These are phyloP conservation scores for Montipora capricornis DNA, from an alignment of 64 coral and sea anemone genomes.

Conservation along the genomic window DNA sequence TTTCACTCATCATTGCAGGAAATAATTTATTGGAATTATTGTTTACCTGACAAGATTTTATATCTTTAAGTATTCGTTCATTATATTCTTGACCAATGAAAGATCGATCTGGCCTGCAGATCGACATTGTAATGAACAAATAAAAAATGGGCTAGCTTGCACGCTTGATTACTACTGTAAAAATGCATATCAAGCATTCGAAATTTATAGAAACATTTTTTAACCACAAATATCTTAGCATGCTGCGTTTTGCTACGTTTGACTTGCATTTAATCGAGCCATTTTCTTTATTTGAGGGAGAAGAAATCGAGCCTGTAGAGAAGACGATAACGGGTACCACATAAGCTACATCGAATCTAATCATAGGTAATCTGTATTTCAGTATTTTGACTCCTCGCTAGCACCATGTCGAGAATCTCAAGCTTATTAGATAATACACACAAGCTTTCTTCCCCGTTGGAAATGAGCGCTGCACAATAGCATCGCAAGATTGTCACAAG, in stretches of 20 bases:
- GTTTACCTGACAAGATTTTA: neutral
- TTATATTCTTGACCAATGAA: neutral
- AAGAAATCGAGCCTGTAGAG: neutral
- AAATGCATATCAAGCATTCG: slow-evolving; percentile 16
- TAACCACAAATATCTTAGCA: slow-evolving; percentile 1
- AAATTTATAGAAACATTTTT: neutral
- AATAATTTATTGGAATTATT: neutral
- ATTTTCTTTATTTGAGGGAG: neutral
- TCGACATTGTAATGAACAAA: neutral
- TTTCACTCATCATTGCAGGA: neutral
- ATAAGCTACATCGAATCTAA: neutral
- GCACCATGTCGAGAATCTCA: slow-evolving; percentile 15
- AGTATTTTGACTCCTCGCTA: neutral
- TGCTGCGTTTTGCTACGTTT: slow-evolving; percentile 11
- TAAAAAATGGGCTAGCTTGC: neutral
- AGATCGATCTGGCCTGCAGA: neutral
- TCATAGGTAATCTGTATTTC: neutral
- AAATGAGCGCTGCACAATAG: neutral
- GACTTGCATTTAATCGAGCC: neutral
- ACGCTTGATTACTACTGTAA: neutral
- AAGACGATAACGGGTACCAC: neutral
- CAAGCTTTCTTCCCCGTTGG: slow-evolving; percentile 15
- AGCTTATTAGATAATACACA: slow-evolving; percentile 4
- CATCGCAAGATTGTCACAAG: neutral
- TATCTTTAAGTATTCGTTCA: too few relatives aligned